Base-by-base conservation (phyloP, 2,888 invertebrate species). In the Emmelina monodactyla region DNA sequence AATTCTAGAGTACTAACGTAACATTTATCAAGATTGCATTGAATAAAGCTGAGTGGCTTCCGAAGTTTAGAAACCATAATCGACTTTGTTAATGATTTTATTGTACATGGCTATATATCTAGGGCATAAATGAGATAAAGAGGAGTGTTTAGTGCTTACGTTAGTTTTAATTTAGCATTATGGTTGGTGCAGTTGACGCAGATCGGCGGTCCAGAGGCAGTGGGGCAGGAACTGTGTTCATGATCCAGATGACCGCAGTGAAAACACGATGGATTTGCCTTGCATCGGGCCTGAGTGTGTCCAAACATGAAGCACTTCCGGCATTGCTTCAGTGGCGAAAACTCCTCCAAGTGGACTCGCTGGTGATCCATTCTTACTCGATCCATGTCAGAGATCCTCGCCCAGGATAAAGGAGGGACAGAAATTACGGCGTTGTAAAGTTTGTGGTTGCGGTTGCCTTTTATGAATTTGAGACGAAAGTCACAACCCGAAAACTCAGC, bases 301-400 rank as follows among this genome's bases (percentile, higher is more conserved):
- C 46, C 49, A 14, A 37, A 47, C 9, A 39, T 37, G 3, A 47
- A 11, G 28, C 49, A 46, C 6, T 34, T 32, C 16, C 14, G 42
- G 16, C 46, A 46, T 11, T 48, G 46, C 0, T 40, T 3, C 0
- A 48, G 10, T 1, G 48, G 45, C 1, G 38, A 34, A 14, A 40
- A 39, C 2, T 43, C 35, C 2, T 37, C 37, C 0, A 31, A 39
- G 2, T 33, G 39, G 0, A 44, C 31, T 2, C 33, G 16, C 3
- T 46, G 42, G 10, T 40, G 38, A 10, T 46, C 45, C 0, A 46
- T 11, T 2, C 40, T 38, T 0, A 44, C 2, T 10, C 15, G 28
- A 2, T 16, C 33, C 25, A 22, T 7, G 1, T 25, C 28, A 2
- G 14, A 14, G 2, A 37, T 2, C 1, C 22, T 15, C 1, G 11